phyloP scores from a whole-genome alignment of 2,888 invertebrate species.

The Helicoverpa assulta region DNA sequence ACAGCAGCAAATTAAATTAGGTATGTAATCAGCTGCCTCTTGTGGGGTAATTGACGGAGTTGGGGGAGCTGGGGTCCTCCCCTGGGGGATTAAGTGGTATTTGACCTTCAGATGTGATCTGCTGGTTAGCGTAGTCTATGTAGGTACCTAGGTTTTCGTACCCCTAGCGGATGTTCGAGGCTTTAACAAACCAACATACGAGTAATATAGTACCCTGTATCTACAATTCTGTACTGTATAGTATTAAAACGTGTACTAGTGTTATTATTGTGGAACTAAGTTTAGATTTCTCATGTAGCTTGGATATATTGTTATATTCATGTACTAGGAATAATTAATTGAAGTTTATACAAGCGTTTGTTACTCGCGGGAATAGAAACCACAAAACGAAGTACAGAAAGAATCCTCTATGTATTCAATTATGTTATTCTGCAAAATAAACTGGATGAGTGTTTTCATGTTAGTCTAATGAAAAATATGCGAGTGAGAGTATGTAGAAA shows the following conservation, averaged over 20 bases:
- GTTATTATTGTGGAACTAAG: conserved; percentile 1
- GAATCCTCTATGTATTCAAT: no score
- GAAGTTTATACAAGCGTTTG: not conserved
- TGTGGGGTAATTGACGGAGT: conserved; percentile 26
- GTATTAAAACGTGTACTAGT: not conserved
- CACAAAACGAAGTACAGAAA: no score
- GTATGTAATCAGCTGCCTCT: conserved; percentile 47
- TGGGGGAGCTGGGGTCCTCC: not conserved
- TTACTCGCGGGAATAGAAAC: not conserved
- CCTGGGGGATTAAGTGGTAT: conserved; percentile 22
- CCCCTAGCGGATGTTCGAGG: conserved; percentile 1
- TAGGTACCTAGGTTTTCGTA: not conserved
- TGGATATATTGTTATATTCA: not conserved
- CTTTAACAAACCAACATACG: conserved; percentile 17
- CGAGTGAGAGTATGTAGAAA: no score
- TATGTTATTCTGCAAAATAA: no score
- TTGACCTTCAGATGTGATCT: conserved; percentile 37
- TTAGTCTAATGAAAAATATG: no score
- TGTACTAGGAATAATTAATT: not conserved
- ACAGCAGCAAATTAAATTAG: conserved; percentile 46
- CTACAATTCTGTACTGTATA: not conserved
- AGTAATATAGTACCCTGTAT: not conserved
- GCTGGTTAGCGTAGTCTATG: not conserved
- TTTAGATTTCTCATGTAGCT: not conserved
- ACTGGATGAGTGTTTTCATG: no score